Base-by-base conservation (phyloP, 1,140 invertebrate species). In the Pygmarrhopalites habei region DNA sequence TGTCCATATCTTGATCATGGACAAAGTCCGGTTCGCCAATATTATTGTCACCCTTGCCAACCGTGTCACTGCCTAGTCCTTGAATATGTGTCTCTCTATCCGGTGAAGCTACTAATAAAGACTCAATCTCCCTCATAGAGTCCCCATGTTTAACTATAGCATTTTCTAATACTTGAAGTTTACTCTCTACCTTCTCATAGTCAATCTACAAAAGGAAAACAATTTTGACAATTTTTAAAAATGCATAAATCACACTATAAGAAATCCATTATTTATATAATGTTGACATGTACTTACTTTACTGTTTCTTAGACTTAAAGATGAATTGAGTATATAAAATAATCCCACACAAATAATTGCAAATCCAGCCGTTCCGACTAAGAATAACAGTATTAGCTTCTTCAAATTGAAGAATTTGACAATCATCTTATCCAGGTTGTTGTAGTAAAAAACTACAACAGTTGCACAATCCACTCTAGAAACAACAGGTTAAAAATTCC, bases 261-360 rank as follows among this genome's bases (percentile, higher is more conserved):
- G n/a, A n/a, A n/a, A n/a, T n/a, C n/a, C n/a, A n/a, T n/a, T n/a
- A n/a, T n/a, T n/a, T n/a, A n/a, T n/a, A n/a, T n/a, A n/a, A n/a
- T n/a, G n/a, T n/a, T n/a, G n/a, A n/a, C n/a, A n/a, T n/a, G n/a
- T 44, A 58, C 41, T 58, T 58, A 49, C 25, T 15, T 10, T 12
- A 23, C 32, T 44, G 30, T 17, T 19, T 21, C 62, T 51, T 10
- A 57, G 44, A 39, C 35, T 57, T 32, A 61, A 15, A 0, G 66
- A 68, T 14, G 46, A 59, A 7, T 67, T 67, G 3, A 70, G 51
- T n/a, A 67, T 53, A 49, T 70, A 70, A 64, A 70, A 68, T 4
- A 70, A 28, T 2, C 62, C 69, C 15, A 70, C 43, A 28, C 56
- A 67, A 7, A 68, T 58, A 1, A 66, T 43, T 5, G 63, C 62